A percentile compares a stretch with the other conserved stretches of the same genome.
Evolutionary conservation across 2,888 invertebrate genomes (phyloP).

Genomic region (Rhodophaea formosa): DNA sequence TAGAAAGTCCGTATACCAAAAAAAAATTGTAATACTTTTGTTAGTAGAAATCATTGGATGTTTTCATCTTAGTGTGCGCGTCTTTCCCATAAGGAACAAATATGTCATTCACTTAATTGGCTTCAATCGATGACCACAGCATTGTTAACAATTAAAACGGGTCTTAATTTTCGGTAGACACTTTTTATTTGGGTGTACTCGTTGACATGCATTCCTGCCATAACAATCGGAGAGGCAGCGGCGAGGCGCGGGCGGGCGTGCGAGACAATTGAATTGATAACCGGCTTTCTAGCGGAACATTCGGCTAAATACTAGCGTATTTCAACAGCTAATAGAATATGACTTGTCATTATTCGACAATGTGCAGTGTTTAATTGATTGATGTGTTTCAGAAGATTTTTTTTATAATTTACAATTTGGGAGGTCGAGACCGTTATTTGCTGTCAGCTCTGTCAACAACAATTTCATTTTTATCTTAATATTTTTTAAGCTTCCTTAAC

Average conservation of each 20-base stretch:
- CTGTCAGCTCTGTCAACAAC: not conserved
- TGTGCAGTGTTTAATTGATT: constrained; percentile 9
- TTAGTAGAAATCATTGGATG: too few relatives aligned
- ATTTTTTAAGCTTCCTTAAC: too few relatives aligned
- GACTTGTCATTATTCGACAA: constrained; percentile 12
- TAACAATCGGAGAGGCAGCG: constrained; percentile 53
- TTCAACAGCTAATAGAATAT: constrained; percentile 14
- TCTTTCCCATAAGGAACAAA: too few relatives aligned
- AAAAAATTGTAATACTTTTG: too few relatives aligned
- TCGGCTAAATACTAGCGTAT: constrained; percentile 5
- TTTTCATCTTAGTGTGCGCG: too few relatives aligned
- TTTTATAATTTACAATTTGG: not conserved
- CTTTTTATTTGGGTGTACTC: constrained; percentile 1
- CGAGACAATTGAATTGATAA: constrained; percentile 75
- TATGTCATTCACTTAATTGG: not conserved
- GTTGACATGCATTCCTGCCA: constrained; percentile 15
- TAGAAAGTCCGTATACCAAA: too few relatives aligned
- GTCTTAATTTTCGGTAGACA: constrained; percentile 10
- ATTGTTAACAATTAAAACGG: constrained; percentile 12
- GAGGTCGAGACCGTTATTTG: not conserved
- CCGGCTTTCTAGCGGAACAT: constrained; percentile 62
- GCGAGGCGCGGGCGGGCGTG: constrained; percentile 52
- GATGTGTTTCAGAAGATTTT: not conserved
- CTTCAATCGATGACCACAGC: not conserved
- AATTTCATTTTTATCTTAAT: too few relatives aligned